Evolutionary conservation across 2,888 invertebrate genomes (phyloP).

Genomic region (Apoda limacodes): DNA sequence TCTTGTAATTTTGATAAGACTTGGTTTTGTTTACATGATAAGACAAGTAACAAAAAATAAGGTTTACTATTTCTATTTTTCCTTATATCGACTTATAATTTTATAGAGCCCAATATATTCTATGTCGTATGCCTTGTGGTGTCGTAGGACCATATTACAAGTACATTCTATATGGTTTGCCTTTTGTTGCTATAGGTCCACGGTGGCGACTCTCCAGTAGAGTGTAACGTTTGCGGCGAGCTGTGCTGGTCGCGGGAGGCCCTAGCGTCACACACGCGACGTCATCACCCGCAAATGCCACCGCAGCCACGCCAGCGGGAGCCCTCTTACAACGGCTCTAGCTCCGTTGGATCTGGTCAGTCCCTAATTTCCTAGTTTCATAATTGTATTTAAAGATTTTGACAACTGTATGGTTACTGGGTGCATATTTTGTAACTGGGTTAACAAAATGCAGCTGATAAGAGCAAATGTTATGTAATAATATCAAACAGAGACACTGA

Average conservation of each 20-base stretch:
- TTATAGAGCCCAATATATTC: too few species aligned
- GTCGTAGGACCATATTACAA: too few species aligned
- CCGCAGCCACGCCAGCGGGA: constrained; percentile 23
- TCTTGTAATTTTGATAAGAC: too few species aligned
- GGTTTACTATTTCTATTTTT: too few species aligned
- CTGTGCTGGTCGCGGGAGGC: constrained; percentile 79
- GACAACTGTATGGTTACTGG: neutral
- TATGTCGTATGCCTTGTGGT: too few species aligned
- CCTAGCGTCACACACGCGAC: constrained; percentile 41
- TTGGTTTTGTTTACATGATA: too few species aligned
- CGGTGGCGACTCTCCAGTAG: constrained; percentile 83
- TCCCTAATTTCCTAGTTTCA: neutral
- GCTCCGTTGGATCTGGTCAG: constrained; percentile 47
- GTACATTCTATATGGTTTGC: neutral
- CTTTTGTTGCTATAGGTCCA: too few species aligned
- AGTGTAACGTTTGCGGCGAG: constrained; percentile 83
- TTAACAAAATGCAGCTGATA: neutral
- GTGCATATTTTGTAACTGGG: neutral
- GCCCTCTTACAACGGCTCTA: constrained; percentile 33
- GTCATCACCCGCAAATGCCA: constrained; percentile 49
- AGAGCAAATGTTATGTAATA: too few species aligned
- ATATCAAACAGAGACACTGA: too few species aligned
- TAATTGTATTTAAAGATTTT: neutral
- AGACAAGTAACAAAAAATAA: too few species aligned
- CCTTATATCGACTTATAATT: too few species aligned